Evolutionary conservation across 53 echinoderm and acorn worm genomes (phyloP).

Genomic region (Paracentrotus lividus): DNA sequence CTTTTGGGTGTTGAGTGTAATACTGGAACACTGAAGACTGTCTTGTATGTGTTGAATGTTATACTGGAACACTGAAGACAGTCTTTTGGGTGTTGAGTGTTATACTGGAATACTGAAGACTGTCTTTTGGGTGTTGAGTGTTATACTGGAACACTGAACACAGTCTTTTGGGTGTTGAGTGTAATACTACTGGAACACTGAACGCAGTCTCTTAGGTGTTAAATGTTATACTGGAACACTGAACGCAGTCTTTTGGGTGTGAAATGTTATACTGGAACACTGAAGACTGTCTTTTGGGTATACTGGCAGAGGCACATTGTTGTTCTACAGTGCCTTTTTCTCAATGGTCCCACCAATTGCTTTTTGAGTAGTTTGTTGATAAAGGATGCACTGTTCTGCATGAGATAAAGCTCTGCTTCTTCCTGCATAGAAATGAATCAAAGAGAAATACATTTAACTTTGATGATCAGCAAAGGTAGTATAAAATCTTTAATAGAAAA

Average conservation of each 20-base stretch:
- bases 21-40: neutral
- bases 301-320: conserved; percentile 97
- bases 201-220: too few relatives aligned
- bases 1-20: too few relatives aligned
- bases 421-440: conserved; percentile 72
- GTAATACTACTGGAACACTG: too few relatives aligned
- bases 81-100: neutral
- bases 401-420: conserved; percentile 92
- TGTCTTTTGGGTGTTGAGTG: conserved; percentile 79
- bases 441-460: neutral
- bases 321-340: conserved; percentile 80
- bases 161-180: too few relatives aligned
- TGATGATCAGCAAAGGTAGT: neutral
- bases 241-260: too few relatives aligned
- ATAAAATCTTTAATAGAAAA: too few relatives aligned
- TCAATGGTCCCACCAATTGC: conserved; percentile 76
- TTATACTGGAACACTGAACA: too few relatives aligned
- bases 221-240: too few relatives aligned
- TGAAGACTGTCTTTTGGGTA: conserved; percentile 86
- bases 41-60: neutral
- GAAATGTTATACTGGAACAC: conserved; percentile 78
- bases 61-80: neutral
- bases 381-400: conserved; percentile 89
- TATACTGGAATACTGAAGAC: conserved; percentile 87
- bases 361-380: conserved; percentile 81